These are phyloP conservation scores for Pitta sordida DNA, from an alignment of 2,113 vertebrate species.

Conservation along the genomic window DNA sequence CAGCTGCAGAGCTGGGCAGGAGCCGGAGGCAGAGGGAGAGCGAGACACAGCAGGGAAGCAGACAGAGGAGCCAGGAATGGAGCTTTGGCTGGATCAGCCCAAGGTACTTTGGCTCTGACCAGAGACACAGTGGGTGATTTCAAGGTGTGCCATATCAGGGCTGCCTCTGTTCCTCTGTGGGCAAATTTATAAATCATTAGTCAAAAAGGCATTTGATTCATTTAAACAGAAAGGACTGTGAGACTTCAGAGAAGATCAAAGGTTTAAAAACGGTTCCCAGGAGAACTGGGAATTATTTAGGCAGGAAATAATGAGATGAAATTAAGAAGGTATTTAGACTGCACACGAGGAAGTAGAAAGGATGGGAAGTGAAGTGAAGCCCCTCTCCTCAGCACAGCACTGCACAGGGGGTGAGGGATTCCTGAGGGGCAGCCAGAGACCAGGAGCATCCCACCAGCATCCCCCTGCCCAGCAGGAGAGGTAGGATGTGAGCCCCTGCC, in stretches of 20 bases:
- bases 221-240: slow-evolving; percentile 29
- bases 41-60: background rate
- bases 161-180: background rate
- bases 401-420: background rate
- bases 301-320: slow-evolving; percentile 57
- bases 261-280: slow-evolving; percentile 14
- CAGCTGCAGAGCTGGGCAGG: background rate
- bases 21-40: background rate
- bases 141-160: rapidly evolving
- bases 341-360: background rate
- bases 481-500: background rate
- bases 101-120: background rate
- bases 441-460: background rate
- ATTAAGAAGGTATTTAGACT: slow-evolving; percentile 48
- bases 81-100: background rate
- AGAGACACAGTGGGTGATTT: background rate
- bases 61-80: rapidly evolving
- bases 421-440: background rate
- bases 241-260: slow-evolving; percentile 62
- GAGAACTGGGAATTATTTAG: slow-evolving; percentile 41
- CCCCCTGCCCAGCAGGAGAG: background rate
- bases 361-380: rapidly evolving
- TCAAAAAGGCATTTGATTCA: slow-evolving; percentile 33
- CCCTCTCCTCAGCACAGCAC: background rate
- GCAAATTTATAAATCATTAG: slow-evolving; percentile 10